phyloP scores from a whole-genome alignment of 2,113 vertebrate genomes.

The Pseudopodoces humilis region DNA sequence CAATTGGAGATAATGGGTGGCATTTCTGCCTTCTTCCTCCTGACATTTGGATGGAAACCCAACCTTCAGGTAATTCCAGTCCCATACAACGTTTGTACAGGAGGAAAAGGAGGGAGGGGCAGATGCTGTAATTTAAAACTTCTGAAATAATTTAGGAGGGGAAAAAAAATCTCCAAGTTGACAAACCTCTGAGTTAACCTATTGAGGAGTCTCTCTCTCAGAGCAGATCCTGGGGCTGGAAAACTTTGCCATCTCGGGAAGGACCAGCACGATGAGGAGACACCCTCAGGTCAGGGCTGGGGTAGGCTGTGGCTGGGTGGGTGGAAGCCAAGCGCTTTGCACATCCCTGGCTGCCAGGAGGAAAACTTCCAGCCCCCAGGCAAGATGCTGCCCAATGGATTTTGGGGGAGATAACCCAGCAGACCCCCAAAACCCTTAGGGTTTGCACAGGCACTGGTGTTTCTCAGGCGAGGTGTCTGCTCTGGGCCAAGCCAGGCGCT shows the following conservation, averaged over 20 bases:
- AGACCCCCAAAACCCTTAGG: background rate
- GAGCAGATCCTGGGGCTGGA: background rate
- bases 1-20: background rate
- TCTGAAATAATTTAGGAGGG: background rate
- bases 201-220: fast-evolving
- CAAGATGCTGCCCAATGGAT: background rate
- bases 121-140: background rate
- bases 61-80: background rate
- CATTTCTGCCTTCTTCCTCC: background rate
- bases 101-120: background rate
- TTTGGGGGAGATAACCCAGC: background rate
- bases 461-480: background rate
- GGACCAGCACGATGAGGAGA: fast-evolving
- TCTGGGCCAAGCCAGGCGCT: background rate
- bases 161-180: background rate
- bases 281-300: fast-evolving
- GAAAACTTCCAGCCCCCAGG: background rate
- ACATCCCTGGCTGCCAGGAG: background rate
- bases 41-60: background rate
- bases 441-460: background rate
- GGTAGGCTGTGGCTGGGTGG: background rate
- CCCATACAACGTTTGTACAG: background rate
- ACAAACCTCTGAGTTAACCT: background rate
- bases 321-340: fast-evolving
- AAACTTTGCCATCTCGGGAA: background rate